Percentiles rank a stretch among this genome's conserved stretches.
Conservation (phyloP, 2,113 vertebrate genomes). For the Speoplatyrhinus poulsoni region DNA sequence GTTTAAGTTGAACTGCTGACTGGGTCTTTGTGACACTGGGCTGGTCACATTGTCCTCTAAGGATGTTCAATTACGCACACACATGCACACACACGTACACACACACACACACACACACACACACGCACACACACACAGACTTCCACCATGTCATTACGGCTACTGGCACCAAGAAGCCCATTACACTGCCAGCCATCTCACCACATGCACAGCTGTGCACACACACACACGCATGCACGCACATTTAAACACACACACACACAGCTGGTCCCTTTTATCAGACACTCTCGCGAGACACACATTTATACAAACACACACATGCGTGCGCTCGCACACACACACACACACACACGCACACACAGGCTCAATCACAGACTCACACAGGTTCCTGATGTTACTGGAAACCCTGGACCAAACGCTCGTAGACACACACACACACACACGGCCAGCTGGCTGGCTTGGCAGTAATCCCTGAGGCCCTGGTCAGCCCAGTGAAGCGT, state of each 20-base stretch:
- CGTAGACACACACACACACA: constrained; percentile 19
- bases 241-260: constrained; percentile 4
- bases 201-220: constrained; percentile 49
- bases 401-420: neutral
- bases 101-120: constrained; percentile 40
- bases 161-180: constrained; percentile 28
- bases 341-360: constrained; percentile 15
- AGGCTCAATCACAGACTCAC: neutral
- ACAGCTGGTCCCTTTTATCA: neutral
- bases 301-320: neutral
- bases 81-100: constrained; percentile 6
- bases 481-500: constrained; percentile 50
- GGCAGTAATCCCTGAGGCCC: constrained; percentile 38
- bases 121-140: constrained; percentile 32
- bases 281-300: neutral
- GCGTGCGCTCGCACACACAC: constrained; percentile 1
- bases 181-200: constrained; percentile 45
- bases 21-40: constrained; percentile 24
- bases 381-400: neutral
- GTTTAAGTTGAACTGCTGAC: constrained; percentile 56
- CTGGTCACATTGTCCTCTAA: constrained; percentile 41
- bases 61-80: constrained; percentile 6
- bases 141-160: constrained; percentile 59
- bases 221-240: neutral
- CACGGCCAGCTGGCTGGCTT: constrained; percentile 25